A percentile compares a stretch with the other conserved stretches of the same genome.
Evolutionary conservation across 64 coral and sea anemone species (phyloP).

Genomic region (Platygyra sinensis): DNA sequence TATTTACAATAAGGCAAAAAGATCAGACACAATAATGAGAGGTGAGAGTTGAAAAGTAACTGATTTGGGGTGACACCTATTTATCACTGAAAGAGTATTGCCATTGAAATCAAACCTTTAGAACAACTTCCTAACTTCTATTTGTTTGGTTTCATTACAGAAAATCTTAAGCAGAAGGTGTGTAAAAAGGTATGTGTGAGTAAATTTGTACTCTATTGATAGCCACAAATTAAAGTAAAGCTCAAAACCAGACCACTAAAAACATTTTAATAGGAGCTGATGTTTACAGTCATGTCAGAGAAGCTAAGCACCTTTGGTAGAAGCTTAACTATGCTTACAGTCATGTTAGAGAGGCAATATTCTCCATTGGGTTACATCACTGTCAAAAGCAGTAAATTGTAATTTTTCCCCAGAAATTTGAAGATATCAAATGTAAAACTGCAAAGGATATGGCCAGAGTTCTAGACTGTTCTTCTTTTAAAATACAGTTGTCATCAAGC

Average conservation of each 20-base stretch:
- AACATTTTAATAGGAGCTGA: neutral
- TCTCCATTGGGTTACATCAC: too few species aligned
- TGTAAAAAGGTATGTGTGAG: constrained; percentile 19
- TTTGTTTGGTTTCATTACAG: neutral
- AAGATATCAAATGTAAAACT: constrained; percentile 61
- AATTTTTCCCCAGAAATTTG: constrained; percentile 20
- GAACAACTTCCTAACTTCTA: neutral
- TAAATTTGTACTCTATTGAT: neutral
- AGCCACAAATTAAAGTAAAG: neutral
- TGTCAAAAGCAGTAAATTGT: neutral
- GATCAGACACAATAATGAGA: constrained; percentile 69
- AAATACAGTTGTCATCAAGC: constrained; percentile 28
- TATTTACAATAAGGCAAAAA: constrained; percentile 90
- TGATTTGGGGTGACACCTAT: neutral
- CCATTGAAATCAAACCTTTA: neutral
- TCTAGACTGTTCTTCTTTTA: constrained; percentile 74
- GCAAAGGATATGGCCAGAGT: constrained; percentile 77
- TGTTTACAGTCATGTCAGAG: constrained; percentile 6
- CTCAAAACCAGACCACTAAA: neutral
- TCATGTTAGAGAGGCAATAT: too few species aligned
- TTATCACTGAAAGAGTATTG: neutral
- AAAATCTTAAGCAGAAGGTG: constrained; percentile 17
- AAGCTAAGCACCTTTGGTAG: too few species aligned
- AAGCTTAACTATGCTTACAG: too few species aligned
- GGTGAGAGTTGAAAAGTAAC: constrained; percentile 20